These are phyloP conservation scores for Nomia melanderi DNA, from an alignment of 1,140 invertebrate genomes.

Conservation along the genomic window DNA sequence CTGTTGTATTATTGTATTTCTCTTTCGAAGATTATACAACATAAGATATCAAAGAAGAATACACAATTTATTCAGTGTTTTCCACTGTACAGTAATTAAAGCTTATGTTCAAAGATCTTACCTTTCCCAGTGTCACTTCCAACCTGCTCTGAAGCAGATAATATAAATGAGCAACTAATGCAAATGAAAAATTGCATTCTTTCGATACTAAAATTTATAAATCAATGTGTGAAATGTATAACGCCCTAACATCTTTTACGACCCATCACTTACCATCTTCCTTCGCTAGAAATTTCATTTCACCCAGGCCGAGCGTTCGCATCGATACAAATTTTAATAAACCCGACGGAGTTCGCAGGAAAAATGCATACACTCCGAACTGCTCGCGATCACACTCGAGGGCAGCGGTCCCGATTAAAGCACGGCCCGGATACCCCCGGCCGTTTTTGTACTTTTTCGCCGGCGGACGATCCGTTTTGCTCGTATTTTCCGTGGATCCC, in stretches of 20 bases:
- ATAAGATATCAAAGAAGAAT: too few relatives aligned
- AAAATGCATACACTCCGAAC: conserved; percentile 9
- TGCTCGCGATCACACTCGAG: conserved; percentile 10
- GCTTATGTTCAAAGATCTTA: too few relatives aligned
- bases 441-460: not conserved
- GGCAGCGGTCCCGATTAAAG: conserved; percentile 38
- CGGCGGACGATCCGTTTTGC: conserved; percentile 20
- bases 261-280: not conserved
- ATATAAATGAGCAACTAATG: too few relatives aligned
- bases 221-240: too few relatives aligned
- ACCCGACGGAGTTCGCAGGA: conserved; percentile 7
- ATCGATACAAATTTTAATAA: conserved; percentile 50
- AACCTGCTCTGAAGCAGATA: too few relatives aligned
- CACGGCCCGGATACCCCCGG: not conserved
- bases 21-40: too few relatives aligned
- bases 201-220: too few relatives aligned
- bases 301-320: not conserved
- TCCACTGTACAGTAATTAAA: too few relatives aligned
- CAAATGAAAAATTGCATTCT: too few relatives aligned
- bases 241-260: not conserved
- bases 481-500: conserved; percentile 11
- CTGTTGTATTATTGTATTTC: too few relatives aligned
- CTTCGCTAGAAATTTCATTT: conserved; percentile 36
- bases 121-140: too few relatives aligned
- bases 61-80: too few relatives aligned